phyloP scores from a whole-genome alignment of 2,797 vertebrate species.

The Galaxias olidus region DNA sequence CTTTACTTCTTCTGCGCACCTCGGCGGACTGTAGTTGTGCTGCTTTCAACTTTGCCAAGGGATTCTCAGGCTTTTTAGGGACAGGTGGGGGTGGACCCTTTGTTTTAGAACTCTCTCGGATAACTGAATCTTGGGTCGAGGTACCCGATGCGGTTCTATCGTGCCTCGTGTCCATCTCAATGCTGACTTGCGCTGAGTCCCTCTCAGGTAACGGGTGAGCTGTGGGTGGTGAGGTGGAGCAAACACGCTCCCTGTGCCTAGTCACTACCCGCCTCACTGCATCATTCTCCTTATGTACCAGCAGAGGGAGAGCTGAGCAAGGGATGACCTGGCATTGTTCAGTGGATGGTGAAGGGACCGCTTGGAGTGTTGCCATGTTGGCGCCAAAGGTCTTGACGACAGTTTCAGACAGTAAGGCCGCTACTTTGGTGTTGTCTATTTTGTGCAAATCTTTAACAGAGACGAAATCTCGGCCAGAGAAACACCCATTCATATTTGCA shows the following conservation, averaged over 20 bases:
- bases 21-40: slow-evolving; percentile 58
- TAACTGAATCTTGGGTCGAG: slow-evolving; percentile 21
- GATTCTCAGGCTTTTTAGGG: slow-evolving; percentile 78
- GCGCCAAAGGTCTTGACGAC: background rate
- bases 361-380: slow-evolving; percentile 22
- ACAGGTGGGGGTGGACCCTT: slow-evolving; percentile 80
- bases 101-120: slow-evolving; percentile 53
- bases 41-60: slow-evolving; percentile 67
- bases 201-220: slow-evolving; percentile 48
- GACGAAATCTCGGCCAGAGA: no score
- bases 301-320: slow-evolving; percentile 12
- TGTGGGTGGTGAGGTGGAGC: slow-evolving; percentile 53
- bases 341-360: slow-evolving; percentile 19
- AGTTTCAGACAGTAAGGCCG: background rate
- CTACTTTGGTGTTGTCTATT: slow-evolving; percentile 4
- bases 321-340: slow-evolving; percentile 38
- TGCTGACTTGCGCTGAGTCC: slow-evolving; percentile 21
- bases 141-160: background rate
- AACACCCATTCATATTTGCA: background rate
- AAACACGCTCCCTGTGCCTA: slow-evolving; percentile 52
- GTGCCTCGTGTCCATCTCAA: slow-evolving; percentile 25
- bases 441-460: background rate
- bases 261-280: slow-evolving; percentile 33
- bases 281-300: slow-evolving; percentile 25
- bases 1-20: slow-evolving; percentile 60